Conservation (phyloP, 2,113 vertebrate genomes). For the Thamnaconus septentrionalis region DNA sequence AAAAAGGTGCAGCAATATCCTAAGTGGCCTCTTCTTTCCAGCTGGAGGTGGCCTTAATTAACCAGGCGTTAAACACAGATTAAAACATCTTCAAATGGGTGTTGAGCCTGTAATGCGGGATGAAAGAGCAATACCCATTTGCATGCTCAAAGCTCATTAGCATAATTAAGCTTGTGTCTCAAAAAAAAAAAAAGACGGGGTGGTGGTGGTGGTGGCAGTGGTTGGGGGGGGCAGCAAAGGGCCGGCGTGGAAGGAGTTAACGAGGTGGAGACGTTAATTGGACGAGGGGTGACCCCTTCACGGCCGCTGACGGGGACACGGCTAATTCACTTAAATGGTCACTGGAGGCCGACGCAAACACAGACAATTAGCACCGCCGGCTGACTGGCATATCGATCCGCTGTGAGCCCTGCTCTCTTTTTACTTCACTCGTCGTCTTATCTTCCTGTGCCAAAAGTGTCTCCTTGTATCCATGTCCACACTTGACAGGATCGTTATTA, state of each 20-base stretch:
- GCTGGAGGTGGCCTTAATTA: conserved; percentile 24
- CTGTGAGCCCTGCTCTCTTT: not conserved
- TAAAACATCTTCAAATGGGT: conserved; percentile 45
- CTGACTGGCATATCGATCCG: not conserved
- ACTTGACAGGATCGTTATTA: too few species aligned
- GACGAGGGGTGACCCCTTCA: conserved; percentile 50
- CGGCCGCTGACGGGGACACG: conserved; percentile 19
- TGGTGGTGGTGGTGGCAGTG: not conserved
- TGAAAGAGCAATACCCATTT: conserved; percentile 37
- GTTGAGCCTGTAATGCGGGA: conserved; percentile 21
- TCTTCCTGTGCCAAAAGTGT: not conserved
- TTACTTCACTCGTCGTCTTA: not conserved
- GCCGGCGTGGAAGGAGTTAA: conserved; percentile 55
- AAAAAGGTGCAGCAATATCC: too few species aligned
- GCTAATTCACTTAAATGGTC: conserved; percentile 64
- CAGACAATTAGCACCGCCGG: not conserved
- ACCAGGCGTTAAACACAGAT: conserved; percentile 56
- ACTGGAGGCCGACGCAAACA: conserved; percentile 13
- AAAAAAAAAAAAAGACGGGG: conserved; percentile 1
- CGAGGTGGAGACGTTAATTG: conserved; percentile 59
- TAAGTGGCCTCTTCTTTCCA: not conserved
- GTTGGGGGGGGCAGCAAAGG: not conserved
- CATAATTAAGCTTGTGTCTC: conserved; percentile 57
- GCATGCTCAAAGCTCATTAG: conserved; percentile 62
- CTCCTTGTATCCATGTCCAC: not conserved